Evolutionary conservation across 1,140 invertebrate genomes (phyloP), one percentile per base, ranked within the genome.

Genomic region (Vanessa atalanta): DNA sequence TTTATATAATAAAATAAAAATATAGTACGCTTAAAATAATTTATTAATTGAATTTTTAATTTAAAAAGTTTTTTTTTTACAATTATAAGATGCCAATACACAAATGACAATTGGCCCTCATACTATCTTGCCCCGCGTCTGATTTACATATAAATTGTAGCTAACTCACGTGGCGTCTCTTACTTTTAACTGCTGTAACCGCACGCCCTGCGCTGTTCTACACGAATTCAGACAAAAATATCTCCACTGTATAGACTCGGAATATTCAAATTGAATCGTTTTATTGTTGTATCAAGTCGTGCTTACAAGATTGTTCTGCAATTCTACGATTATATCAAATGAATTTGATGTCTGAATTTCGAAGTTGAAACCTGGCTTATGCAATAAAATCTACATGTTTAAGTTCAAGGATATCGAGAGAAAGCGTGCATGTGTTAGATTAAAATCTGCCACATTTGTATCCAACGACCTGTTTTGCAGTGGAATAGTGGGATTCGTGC

Each of bases 61-160:
- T 20, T 20, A 20, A 20, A 20, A 20, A 20, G 20, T 31, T 31
- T 31, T 4, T 31, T 31, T 31, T 31, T 6, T 31, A 4, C 6
- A 31, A 31, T 31, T 50, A 12, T 50, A 11, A 55, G 16, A 55
- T 55, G n/a, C 9, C 1, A n/a, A 16, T 55, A 7, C 7, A 16
- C 7, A 55, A 55, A 55, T 13, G 11, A 9, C 57, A 61, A 37
- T 47, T 14, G 37, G 57, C 82, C 81, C 88, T 70, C 66, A 13
- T 60, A 50, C 86, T 88, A 88, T 14, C 15, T 55, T 64, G 80
- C 72, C 81, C 80, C 79, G 70, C 73, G 75, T 69, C 84, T 84
- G 83, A 92, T 92, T 92, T 92, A 81, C 90, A 92, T 92, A 88
- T 92, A 90, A 90, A 92, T 92, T 90, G 90, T 89, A 86, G 86